Evolutionary conservation across 2,113 vertebrate genomes (phyloP).

Genomic region (Oreochromis tanganicae): DNA sequence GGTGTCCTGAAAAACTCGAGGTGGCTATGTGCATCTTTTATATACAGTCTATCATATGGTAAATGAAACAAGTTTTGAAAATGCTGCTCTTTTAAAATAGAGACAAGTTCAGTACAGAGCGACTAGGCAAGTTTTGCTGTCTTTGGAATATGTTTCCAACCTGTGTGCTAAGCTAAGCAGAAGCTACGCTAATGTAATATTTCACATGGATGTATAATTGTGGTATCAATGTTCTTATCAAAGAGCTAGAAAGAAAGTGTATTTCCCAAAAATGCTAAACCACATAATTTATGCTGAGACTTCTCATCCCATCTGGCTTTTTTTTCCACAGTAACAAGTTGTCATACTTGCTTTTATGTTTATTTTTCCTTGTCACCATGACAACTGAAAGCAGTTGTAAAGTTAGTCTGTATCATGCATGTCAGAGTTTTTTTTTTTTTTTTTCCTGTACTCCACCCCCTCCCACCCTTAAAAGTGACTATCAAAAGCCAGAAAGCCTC

Average conservation of each 20-base stretch:
- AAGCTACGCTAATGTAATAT: not conserved
- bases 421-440: not conserved
- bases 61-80: not conserved
- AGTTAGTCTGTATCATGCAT: not conserved
- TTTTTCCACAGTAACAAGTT: not conserved
- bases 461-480: not conserved
- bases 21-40: not conserved
- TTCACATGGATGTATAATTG: not conserved
- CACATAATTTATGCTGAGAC: not conserved
- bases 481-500: constrained; percentile 19
- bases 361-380: constrained; percentile 37
- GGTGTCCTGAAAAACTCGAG: not conserved
- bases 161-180: not conserved
- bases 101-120: not conserved
- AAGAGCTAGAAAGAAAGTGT: not conserved
- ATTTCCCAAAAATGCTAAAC: not conserved
- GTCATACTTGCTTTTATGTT: constrained; percentile 20
- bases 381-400: constrained; percentile 15
- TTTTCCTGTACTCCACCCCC: not conserved
- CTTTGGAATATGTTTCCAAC: not conserved
- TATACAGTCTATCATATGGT: not conserved
- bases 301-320: not conserved
- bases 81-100: not conserved
- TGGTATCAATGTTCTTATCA: not conserved
- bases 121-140: not conserved